These are phyloP conservation scores for Helicoverpa assulta DNA, from an alignment of 2,888 invertebrate species.

Conservation along the genomic window DNA sequence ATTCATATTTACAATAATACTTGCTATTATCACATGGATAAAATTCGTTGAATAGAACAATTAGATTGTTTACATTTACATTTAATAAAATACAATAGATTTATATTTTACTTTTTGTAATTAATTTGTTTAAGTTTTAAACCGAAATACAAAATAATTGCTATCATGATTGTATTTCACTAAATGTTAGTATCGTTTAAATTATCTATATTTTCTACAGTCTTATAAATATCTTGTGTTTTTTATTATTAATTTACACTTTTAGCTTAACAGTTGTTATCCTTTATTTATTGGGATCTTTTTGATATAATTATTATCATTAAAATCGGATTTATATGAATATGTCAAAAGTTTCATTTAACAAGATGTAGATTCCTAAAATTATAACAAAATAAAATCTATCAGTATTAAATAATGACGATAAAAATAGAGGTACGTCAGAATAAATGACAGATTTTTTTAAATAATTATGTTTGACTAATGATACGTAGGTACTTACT, in stretches of 20 bases:
- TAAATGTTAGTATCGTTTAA: slow-evolving; percentile 1
- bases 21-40: slow-evolving; percentile 67
- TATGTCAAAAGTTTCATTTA: no score
- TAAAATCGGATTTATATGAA: no score
- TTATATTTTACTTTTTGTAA: not conserved
- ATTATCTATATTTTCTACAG: not conserved
- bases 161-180: not conserved
- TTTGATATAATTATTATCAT: no score
- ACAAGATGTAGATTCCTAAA: no score
- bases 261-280: no score
- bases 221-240: not conserved
- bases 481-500: not conserved
- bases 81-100: slow-evolving; percentile 14
- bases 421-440: no score
- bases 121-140: not conserved
- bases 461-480: no score
- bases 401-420: no score
- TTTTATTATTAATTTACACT: not conserved
- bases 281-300: no score
- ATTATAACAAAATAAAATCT: no score
- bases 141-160: not conserved
- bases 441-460: no score
- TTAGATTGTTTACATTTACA: not conserved
- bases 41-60: slow-evolving; percentile 35
- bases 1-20: slow-evolving; percentile 52